Conservation (phyloP, 2,888 invertebrate species). For the Sinohyriopsis cumingii region DNA sequence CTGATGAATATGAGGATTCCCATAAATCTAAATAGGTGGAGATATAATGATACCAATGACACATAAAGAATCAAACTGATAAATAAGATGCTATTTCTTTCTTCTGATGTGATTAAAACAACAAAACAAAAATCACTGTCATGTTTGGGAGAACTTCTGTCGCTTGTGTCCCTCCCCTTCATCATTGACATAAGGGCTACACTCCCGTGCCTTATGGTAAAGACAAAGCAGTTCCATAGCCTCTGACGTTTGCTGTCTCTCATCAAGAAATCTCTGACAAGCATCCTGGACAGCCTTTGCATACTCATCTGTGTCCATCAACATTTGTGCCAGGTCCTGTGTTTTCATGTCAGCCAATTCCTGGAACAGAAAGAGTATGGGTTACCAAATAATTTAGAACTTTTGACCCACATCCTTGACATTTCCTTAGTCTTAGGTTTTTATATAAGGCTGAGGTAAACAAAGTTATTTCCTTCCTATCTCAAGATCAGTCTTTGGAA, state of each 20-base stretch:
- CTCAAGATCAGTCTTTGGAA: no score
- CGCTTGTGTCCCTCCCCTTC: slow-evolving; percentile 38
- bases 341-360: slow-evolving; percentile 44
- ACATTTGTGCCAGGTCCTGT: slow-evolving; percentile 40
- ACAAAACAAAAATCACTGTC: neutral
- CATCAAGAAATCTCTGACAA: slow-evolving; percentile 64
- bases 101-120: no score
- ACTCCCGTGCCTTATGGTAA: slow-evolving; percentile 55
- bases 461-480: no score
- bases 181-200: slow-evolving; percentile 44
- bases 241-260: slow-evolving; percentile 51
- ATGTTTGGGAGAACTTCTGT: slow-evolving; percentile 38
- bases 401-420: no score
- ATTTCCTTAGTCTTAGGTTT: no score
- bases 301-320: slow-evolving; percentile 52
- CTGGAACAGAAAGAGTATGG: slow-evolving; percentile 32
- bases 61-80: no score
- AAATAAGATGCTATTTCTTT: no score
- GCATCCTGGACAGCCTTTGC: slow-evolving; percentile 58
- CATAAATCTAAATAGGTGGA: no score
- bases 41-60: no score
- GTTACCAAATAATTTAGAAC: neutral
- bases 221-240: slow-evolving; percentile 58
- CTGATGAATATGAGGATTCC: no score
- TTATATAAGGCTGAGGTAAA: no score